A percentile compares a stretch with the other conserved stretches of the same genome.
Conservation (phyloP, 2,113 vertebrate genomes). For the Hippocampus abdominalis region DNA sequence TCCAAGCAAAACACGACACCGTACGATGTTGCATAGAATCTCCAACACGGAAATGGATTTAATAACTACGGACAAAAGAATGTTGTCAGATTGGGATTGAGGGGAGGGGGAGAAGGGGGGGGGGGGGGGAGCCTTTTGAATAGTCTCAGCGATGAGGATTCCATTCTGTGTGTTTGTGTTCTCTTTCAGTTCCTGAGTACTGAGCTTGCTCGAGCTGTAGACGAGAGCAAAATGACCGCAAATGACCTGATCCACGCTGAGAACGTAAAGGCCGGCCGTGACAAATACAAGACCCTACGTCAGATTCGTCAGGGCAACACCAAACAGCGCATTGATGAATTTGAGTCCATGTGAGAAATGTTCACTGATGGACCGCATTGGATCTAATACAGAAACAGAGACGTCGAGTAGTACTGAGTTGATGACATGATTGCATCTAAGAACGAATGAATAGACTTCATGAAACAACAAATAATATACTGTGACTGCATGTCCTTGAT, state of each 20-base stretch:
- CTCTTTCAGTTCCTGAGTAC: slow-evolving; percentile 82
- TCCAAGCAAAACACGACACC: slow-evolving; percentile 34
- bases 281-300: slow-evolving; percentile 97
- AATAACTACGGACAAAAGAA: slow-evolving; percentile 44
- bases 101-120: background rate
- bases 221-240: slow-evolving; percentile 90
- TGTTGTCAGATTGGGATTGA: slow-evolving; percentile 35
- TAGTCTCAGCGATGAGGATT: slow-evolving; percentile 34
- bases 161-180: slow-evolving; percentile 35
- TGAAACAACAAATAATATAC: slow-evolving; percentile 6
- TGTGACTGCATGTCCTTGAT: slow-evolving; percentile 7
- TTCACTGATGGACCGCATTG: background rate
- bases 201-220: slow-evolving; percentile 86
- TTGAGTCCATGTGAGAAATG: slow-evolving; percentile 89
- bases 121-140: slow-evolving; percentile 28
- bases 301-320: slow-evolving; percentile 97
- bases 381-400: slow-evolving; percentile 6
- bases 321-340: slow-evolving; percentile 96
- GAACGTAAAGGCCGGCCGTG: slow-evolving; percentile 88
- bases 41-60: slow-evolving; percentile 41
- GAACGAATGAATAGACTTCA: background rate
- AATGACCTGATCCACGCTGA: slow-evolving; percentile 95
- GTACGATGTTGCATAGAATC: slow-evolving; percentile 19
- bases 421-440: background rate
- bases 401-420: background rate